Percentiles rank a stretch among this genome's conserved stretches.
Evolutionary conservation across 1,140 invertebrate genomes (phyloP).

Genomic region (Temnothorax curvispinosus): DNA sequence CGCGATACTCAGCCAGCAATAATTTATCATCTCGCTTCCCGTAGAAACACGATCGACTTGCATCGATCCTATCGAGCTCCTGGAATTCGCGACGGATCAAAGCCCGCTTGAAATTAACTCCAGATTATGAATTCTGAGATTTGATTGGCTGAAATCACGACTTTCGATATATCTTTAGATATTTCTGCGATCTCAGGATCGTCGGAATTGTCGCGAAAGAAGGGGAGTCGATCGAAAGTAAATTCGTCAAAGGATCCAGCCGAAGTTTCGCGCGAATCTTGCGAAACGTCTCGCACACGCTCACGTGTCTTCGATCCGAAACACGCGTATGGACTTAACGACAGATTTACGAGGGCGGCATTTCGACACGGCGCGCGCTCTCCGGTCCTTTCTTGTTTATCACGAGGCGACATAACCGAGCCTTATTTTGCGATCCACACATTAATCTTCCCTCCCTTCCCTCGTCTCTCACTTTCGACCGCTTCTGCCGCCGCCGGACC

Average conservation of each 20-base stretch:
- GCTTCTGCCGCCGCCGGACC: neutral
- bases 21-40: conserved; percentile 37
- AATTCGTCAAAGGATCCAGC: neutral
- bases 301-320: neutral
- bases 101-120: neutral
- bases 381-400: conserved; percentile 38
- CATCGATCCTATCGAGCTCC: neutral
- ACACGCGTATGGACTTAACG: conserved; percentile 7
- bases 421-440: conserved; percentile 13
- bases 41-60: conserved; percentile 12
- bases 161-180: too few relatives aligned
- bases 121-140: neutral
- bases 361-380: conserved; percentile 29
- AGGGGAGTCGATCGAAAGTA: neutral
- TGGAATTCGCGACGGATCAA: neutral
- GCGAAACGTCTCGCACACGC: neutral
- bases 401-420: conserved; percentile 40
- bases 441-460: conserved; percentile 58
- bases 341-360: conserved; percentile 54
- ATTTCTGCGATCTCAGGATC: too few relatives aligned
- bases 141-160: neutral
- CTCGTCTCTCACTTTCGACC: neutral
- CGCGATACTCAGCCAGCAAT: neutral
- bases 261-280: neutral
- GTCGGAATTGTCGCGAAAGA: neutral